Conservation (phyloP, 2,113 vertebrate genomes). For the Psammodynastes pulverulentus region DNA sequence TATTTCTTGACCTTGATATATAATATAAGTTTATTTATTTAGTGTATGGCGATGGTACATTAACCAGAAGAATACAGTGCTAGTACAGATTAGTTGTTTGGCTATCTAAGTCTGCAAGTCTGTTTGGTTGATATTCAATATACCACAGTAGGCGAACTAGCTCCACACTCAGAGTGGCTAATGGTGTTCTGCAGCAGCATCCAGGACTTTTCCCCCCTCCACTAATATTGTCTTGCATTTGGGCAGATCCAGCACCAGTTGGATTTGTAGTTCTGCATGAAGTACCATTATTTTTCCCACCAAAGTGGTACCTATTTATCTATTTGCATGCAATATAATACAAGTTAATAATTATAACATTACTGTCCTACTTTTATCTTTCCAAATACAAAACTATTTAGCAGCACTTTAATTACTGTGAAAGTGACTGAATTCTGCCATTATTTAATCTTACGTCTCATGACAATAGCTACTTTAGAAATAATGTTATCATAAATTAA, state of each 20-base stretch:
- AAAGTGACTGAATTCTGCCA: neutral
- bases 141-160: neutral
- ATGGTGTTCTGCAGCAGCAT: neutral
- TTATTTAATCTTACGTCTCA: conserved; percentile 3
- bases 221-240: neutral
- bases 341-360: neutral
- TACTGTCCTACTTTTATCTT: neutral
- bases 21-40: neutral
- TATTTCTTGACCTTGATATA: neutral
- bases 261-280: too few relatives aligned
- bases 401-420: neutral
- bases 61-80: neutral
- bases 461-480: conserved; percentile 30
- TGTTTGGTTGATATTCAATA: neutral
- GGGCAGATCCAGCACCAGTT: neutral
- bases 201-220: neutral
- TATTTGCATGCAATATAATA: neutral
- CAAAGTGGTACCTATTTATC: conserved; percentile 27
- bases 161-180: neutral
- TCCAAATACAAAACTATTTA: neutral
- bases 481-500: conserved; percentile 13
- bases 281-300: neutral
- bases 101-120: neutral
- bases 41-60: neutral
- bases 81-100: conserved; percentile 22